A percentile compares a stretch with the other conserved stretches of the same genome.
phyloP scores from a whole-genome alignment of 2,888 invertebrate genomes.

The Sesia bembeciformis region DNA sequence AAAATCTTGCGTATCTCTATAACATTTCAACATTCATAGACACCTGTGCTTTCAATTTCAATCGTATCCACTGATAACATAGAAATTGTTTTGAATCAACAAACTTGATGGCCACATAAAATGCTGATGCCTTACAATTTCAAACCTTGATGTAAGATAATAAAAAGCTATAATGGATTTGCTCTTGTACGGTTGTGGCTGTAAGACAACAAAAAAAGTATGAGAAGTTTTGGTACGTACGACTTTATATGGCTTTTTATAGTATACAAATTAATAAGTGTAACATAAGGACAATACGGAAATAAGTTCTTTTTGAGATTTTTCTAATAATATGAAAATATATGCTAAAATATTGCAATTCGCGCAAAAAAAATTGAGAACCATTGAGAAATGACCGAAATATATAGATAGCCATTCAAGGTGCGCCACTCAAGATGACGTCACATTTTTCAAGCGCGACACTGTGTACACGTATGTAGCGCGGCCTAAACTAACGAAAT shows the following conservation, averaged over 20 bases:
- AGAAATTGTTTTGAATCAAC: constrained; percentile 34
- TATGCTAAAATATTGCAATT: too few species aligned
- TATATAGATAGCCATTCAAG: too few species aligned
- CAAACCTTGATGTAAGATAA: constrained; percentile 59
- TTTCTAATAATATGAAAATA: too few species aligned
- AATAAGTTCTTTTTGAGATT: too few species aligned
- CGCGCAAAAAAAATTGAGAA: too few species aligned
- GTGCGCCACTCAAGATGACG: too few species aligned
- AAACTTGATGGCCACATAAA: constrained; percentile 13
- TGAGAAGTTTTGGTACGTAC: constrained; percentile 11
- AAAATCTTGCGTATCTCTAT: constrained; percentile 46
- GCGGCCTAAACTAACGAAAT: too few species aligned
- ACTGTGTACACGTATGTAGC: too few species aligned
- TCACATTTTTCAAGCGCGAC: too few species aligned
- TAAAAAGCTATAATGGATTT: constrained; percentile 64
- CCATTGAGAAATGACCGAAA: too few species aligned
- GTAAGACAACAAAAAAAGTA: constrained; percentile 34
- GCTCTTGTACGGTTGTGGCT: constrained; percentile 44
- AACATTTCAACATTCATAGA: constrained; percentile 40
- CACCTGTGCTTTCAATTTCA: constrained; percentile 27
- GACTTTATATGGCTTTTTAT: not conserved
- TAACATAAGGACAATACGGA: too few species aligned
- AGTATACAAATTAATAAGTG: too few species aligned
- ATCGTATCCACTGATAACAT: constrained; percentile 27
- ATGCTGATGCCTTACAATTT: constrained; percentile 41